Evolutionary conservation across 2,888 invertebrate species (phyloP), one percentile per base, ranked within the genome.

Genomic region (Sphaeridia pumilis): DNA sequence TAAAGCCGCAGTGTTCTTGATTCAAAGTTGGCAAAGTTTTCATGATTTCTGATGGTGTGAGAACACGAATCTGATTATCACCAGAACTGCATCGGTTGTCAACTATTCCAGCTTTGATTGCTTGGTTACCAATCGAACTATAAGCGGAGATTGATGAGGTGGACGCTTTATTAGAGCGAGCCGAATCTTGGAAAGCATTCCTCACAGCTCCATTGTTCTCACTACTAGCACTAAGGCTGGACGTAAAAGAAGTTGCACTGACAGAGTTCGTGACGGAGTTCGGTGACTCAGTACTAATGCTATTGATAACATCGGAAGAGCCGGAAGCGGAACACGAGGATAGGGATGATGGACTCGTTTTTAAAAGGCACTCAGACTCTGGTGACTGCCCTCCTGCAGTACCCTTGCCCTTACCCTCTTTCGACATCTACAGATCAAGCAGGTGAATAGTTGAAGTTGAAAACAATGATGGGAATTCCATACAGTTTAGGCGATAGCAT

Each of bases 11-110:
- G 51, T 56, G 54, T 28, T 76, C 77, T 76, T 79, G 80, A 74
- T 81, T 81, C 74, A 85, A 80, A 73, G 84, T 83, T 72, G 87
- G 86, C 76, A 86, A 80, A 71, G 86, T 86, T 79, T 84, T 82
- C 86, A 86, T 86, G 74, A 87, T 86, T 80, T 87, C 86, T 68
- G 84, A 84, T 69, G 87, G 86, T 69, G 87, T 87, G 73, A 87
- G 79, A 75, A 86, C 86, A 73, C 86, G 81, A 74, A 86, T 86
- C 75, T 84, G 85, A 74, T 84, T 84, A 76, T 86, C 85, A 67
- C 54, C 56, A 49, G 55, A 47, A 43, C 49, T 26, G 31, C 50
- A 56, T 46, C 57, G 49, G 49, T 46, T 53, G 34, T 31, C 38
- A 31, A 31, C n/a, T 36, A 34, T n/a, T 42, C 46, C 35, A 20